Evolutionary conservation across 2,113 vertebrate genomes (phyloP).

Genomic region (Haplochromis burtoni): DNA sequence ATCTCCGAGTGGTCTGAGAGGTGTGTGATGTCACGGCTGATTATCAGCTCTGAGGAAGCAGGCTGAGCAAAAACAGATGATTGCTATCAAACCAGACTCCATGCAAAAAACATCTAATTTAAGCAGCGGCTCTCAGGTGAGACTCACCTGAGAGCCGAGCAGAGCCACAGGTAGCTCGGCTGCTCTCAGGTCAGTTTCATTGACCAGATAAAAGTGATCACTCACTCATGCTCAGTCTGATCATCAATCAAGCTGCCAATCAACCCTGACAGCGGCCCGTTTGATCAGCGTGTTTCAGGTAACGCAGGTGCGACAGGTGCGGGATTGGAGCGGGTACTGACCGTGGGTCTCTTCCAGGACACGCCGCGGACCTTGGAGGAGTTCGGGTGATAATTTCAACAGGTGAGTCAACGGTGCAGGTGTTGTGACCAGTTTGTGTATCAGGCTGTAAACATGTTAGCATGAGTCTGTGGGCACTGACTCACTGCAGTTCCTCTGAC

Average conservation of each 20-base stretch:
- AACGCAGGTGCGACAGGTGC: neutral
- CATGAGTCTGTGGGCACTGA: too few species aligned
- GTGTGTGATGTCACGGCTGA: neutral
- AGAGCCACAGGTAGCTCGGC: neutral
- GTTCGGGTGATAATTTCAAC: too few species aligned
- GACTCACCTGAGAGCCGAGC: neutral
- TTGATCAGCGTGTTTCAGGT: neutral
- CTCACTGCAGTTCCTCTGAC: too few species aligned
- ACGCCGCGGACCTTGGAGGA: constrained; percentile 55
- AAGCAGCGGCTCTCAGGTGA: neutral
- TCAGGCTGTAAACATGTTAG: too few species aligned
- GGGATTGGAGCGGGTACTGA: neutral
- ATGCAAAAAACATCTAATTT: neutral
- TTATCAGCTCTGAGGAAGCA: neutral
- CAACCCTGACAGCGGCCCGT: neutral
- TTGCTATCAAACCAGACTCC: neutral
- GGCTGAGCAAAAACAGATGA: neutral
- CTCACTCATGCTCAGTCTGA: too few species aligned
- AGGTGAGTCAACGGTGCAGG: too few species aligned
- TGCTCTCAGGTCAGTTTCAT: neutral
- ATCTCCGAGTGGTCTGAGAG: neutral
- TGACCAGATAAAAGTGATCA: neutral
- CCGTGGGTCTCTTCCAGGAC: constrained; percentile 16
- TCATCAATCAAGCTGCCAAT: neutral
- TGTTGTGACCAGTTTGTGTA: too few species aligned